These are phyloP conservation scores for Acrocera orbiculus DNA, from an alignment of 2,888 invertebrate species.

Conservation along the genomic window DNA sequence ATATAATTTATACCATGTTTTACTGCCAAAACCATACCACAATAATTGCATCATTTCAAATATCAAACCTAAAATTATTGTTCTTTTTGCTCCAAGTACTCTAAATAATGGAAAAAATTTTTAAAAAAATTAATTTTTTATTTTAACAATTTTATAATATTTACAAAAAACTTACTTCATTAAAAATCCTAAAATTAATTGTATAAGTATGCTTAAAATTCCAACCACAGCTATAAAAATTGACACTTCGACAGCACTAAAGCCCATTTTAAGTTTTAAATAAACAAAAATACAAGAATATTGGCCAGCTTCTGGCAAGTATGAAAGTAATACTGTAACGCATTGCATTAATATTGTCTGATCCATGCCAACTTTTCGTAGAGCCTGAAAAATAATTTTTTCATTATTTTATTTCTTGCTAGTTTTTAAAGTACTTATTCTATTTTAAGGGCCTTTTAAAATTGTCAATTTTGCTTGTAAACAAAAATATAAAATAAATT, in stretches of 20 bases:
- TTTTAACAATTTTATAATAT: neutral
- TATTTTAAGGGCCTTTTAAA: no score
- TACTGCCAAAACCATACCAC: constrained; percentile 94
- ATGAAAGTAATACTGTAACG: constrained; percentile 92
- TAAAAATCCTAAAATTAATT: constrained; percentile 67
- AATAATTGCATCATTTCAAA: constrained; percentile 94
- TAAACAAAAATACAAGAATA: constrained; percentile 99
- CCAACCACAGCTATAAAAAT: constrained; percentile 96
- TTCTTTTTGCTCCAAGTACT: constrained; percentile 84
- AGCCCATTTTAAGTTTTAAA: constrained; percentile 91
- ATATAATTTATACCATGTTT: constrained; percentile 51
- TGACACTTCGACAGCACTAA: constrained; percentile 87
- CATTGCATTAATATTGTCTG: constrained; percentile 92
- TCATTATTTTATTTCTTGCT: no score
- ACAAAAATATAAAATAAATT: no score
- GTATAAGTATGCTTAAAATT: constrained; percentile 87
- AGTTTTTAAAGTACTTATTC: no score
- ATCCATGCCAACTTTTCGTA: constrained; percentile 83
- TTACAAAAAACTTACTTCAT: constrained; percentile 38
- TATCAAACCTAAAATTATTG: constrained; percentile 89
- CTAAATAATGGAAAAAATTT: constrained; percentile 22
- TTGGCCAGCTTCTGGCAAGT: constrained; percentile 95
- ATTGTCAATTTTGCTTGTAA: no score
- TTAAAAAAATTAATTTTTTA: constrained; percentile 9
- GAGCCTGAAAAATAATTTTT: constrained; percentile 35